Base-by-base conservation (phyloP, 2,888 invertebrate genomes). In the Stenolophus ochropezus region DNA sequence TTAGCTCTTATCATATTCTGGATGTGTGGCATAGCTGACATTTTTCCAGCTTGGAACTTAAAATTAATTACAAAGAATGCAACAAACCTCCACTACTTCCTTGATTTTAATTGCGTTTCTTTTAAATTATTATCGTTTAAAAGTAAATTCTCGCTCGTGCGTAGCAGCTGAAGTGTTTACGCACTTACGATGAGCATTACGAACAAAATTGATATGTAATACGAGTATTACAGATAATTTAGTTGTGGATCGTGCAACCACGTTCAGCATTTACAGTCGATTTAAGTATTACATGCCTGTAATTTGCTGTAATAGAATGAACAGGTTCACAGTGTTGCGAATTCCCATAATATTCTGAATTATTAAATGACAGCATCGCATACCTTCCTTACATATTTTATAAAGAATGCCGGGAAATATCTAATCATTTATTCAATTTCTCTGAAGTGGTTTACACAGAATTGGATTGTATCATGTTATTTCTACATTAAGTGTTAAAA, bases 201-300 rank as follows among this genome's bases (percentile, higher is more conserved):
- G 8, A 4, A 69, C 33, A 33, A 69, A 69, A 69, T 69, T 69
- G 65, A 69, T 69, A 69, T 69, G 65, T 69, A 69, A 69, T 69
- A 27, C 33, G 27, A 69, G 27, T 69, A 69, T 33, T 69, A 69
- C 27, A 69, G 65, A 69, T 69, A 69, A 69, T 69, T 69, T 69
- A 69, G 65, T 33, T 33, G 65, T 69, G 65, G 58, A 33, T 27
- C 65, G 33, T 69, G 65, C 65, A 69, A 33, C 65, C 33, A 69
- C 65, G 65, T 33, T 11, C 65, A 33, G 18, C 33, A 69, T 69
- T 69, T 69, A 69, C 65, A 69, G 33, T 18, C 65, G 65, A 69
- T 69, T 33, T 18, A 69, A 69, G 65, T 33, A 69, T 69, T 69
- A 69, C 33, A 33, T 69, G 27, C 33, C 65, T 33, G 33, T 69